Evolutionary conservation across 2,797 vertebrate genomes (phyloP), one percentile per base, ranked within the genome.

Genomic region (Coilia nasus): DNA sequence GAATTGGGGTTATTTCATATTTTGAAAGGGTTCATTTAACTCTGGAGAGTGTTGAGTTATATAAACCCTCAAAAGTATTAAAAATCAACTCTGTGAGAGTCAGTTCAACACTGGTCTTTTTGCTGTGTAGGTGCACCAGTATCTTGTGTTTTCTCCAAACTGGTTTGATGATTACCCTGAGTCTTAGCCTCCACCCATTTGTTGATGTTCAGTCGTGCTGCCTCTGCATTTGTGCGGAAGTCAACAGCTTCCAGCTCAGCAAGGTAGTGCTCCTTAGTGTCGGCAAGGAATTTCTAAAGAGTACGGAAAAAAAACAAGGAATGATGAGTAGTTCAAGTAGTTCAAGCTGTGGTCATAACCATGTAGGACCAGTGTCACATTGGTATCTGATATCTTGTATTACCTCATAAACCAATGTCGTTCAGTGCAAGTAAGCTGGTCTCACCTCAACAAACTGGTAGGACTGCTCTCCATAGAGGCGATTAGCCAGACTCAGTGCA

Each of bases 121-220:
- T 57, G 56, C 56, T 57, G 56, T 57, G 10, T 62, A n/a, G 59
- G 59, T 62, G 59, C 59, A 41, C 59, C 19, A 60, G 1, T 41
- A 41, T 41, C 35, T 4, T 59, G 57, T 59, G n/a, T 23, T 4
- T 6, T 64, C 19, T 78, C 9, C 3, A 35, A 17, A 17, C 71
- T 41, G 71, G 11, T 35, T 28, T 19, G 28, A 41, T 19, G 19
- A 14, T 84, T 80, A 98, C 97, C 96, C 88, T 96, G 92, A 1
- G 97, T 98, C 86, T 96, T 86, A 2, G 87, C 92, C 93, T 96
- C 94, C 88, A 97, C 96, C 97, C 97, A 98, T 54, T 54, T 90
- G 91, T 98, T 98, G 91, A 98, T 97, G 84, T 96, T 94, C 82
- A 94, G 83, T 83, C 96, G 95, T 62, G 93, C 92, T 5, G 87